These are phyloP conservation scores for Athalia cordata DNA, from an alignment of 2,888 invertebrate species.

Conservation along the genomic window DNA sequence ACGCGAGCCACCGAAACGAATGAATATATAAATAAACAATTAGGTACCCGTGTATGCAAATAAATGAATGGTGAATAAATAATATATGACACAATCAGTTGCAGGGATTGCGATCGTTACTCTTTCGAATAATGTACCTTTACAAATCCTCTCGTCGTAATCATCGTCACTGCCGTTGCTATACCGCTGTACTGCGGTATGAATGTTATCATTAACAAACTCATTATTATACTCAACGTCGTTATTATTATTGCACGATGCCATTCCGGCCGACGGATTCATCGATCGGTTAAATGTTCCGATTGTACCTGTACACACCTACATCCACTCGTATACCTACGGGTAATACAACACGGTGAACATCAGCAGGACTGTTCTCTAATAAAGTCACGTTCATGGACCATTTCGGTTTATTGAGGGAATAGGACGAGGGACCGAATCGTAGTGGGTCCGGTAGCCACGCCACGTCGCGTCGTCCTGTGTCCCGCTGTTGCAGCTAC, in stretches of 20 bases:
- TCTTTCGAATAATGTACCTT: background rate
- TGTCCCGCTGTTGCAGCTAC: background rate
- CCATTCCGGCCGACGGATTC: background rate
- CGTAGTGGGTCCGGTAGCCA: conserved; percentile 20
- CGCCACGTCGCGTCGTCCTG: conserved; percentile 1
- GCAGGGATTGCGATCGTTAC: background rate
- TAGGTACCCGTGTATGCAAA: background rate
- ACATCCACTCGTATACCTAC: too few relatives aligned
- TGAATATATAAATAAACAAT: background rate
- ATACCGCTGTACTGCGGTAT: too few relatives aligned
- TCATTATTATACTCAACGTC: background rate
- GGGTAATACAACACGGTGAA: conserved; percentile 10
- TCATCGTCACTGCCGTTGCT: background rate
- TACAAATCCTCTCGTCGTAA: background rate
- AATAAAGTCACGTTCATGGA: conserved; percentile 53
- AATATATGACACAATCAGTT: too few relatives aligned
- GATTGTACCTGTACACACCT: too few relatives aligned
- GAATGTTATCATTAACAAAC: background rate
- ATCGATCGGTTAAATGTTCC: too few relatives aligned
- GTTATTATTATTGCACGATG: background rate
- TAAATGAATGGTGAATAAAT: background rate
- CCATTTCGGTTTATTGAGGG: conserved; percentile 50
- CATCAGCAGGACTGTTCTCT: conserved; percentile 47
- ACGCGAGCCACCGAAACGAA: background rate
- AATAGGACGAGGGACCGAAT: conserved; percentile 3